Conservation (phyloP, 2,888 invertebrate genomes). For the Oasisia sp. region DNA sequence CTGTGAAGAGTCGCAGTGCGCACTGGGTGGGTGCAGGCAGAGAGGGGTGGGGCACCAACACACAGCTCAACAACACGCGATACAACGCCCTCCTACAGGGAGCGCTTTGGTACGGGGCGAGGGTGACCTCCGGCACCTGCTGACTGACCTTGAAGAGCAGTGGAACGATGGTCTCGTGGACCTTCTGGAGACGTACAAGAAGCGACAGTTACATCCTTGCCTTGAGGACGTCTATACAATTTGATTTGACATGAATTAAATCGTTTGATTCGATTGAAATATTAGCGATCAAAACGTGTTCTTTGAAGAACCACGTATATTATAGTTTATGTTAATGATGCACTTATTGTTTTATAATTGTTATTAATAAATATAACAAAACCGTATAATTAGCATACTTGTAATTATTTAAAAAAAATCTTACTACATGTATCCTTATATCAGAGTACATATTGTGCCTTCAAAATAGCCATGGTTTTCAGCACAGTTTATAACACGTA, state of each 20-base stretch:
- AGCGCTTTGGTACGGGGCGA: background rate
- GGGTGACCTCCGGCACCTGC: background rate
- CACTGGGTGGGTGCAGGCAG: background rate
- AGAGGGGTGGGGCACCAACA: background rate
- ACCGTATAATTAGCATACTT: no score
- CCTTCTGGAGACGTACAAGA: background rate
- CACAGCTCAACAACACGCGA: background rate
- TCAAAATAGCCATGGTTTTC: no score
- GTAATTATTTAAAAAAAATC: no score
- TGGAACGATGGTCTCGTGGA: background rate
- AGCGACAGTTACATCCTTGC: background rate
- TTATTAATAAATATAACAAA: no score
- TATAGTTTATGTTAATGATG: no score
- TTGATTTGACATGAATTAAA: background rate
- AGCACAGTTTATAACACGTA: no score
- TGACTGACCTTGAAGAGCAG: background rate
- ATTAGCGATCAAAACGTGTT: no score
- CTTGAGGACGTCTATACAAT: background rate
- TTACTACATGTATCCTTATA: no score
- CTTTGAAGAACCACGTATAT: no score
- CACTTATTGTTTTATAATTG: no score
- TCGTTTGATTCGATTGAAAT: no score
- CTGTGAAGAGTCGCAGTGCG: background rate
- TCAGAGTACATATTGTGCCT: no score
- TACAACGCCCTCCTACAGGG: background rate